Conservation (phyloP, 2,113 vertebrate species). For the Macroglossus sobrinus region DNA sequence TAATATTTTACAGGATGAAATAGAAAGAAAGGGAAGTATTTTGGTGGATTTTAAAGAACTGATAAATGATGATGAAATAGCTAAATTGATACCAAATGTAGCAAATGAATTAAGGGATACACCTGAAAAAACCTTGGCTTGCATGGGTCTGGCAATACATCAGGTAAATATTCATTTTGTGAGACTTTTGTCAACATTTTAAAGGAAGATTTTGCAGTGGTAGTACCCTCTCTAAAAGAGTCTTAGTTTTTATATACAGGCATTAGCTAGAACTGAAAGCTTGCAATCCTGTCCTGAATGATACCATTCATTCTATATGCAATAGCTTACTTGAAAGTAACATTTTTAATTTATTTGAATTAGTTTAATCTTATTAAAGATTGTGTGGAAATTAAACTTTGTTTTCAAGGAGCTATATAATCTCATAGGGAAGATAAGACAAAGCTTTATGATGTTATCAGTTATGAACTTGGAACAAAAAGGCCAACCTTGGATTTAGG, state of each 20-base stretch:
- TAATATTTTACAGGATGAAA: conserved; percentile 90
- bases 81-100: conserved; percentile 81
- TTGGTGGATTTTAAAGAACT: conserved; percentile 96
- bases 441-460: background rate
- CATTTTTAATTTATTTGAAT: background rate
- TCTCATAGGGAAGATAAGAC: background rate
- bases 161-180: conserved; percentile 84
- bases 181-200: background rate
- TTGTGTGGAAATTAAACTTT: background rate
- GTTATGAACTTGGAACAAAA: background rate
- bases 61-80: conserved; percentile 80
- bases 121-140: conserved; percentile 92
- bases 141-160: conserved; percentile 95
- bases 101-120: conserved; percentile 88
- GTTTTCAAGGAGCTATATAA: background rate
- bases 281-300: background rate
- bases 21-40: conserved; percentile 97
- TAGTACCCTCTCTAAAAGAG: background rate
- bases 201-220: background rate
- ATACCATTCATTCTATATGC: background rate
- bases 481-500: background rate
- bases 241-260: conserved; percentile 4
- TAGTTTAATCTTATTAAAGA: conserved; percentile 27
- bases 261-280: background rate
- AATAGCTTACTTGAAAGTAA: background rate